Evolutionary conservation across 2,797 vertebrate genomes (phyloP), one percentile per base, ranked within the genome.

Genomic region (Acanthurus tractus): DNA sequence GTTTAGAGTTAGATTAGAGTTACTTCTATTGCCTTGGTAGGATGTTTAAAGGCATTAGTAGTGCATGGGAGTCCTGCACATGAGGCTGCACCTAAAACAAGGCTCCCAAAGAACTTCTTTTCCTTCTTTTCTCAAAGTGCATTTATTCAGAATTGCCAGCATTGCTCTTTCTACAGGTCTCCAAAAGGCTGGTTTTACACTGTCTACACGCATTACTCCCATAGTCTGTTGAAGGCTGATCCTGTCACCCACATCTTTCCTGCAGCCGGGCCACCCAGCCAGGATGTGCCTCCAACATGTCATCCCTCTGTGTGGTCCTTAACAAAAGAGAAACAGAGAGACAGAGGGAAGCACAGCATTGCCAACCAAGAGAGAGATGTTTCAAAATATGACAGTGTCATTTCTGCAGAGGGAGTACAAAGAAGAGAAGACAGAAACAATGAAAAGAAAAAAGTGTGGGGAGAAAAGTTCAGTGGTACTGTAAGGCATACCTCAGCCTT

Each of bases 231-330:
- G 95, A 95, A 92, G 94, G 87, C 90, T 93, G 92, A 95, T 94
- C 92, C 92, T 94, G 95, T 95, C 95, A 94, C 92, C 94, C 90
- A 91, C 93, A 90, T 94, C 93, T 94, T 90, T 87, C 89, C 92
- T 89, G 91, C 94, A 93, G 92, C 91, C 88, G 88, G 95, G 94
- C 95, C 95, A 96, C 95, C 95, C 95, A 96, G 93, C 86, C 90
- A 79, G 93, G 93, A 94, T 93, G 84, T 95, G 94, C 90, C 91
- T 94, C 94, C 90, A 86, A 90, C 93, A 94, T 94, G 93, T 94
- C 94, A 93, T 95, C 95, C 92, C 86, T 93, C 94, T 96, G 95
- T 96, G 95, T 96, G 95, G 95, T 96, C 95, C 82, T 89, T 78
- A 78, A 93, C 93, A 93, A 94, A 94, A 91, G 89, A 93, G 90